Evolutionary conservation across 2,113 vertebrate species (phyloP), one percentile per base, ranked within the genome.

Genomic region (Daboia siamensis): DNA sequence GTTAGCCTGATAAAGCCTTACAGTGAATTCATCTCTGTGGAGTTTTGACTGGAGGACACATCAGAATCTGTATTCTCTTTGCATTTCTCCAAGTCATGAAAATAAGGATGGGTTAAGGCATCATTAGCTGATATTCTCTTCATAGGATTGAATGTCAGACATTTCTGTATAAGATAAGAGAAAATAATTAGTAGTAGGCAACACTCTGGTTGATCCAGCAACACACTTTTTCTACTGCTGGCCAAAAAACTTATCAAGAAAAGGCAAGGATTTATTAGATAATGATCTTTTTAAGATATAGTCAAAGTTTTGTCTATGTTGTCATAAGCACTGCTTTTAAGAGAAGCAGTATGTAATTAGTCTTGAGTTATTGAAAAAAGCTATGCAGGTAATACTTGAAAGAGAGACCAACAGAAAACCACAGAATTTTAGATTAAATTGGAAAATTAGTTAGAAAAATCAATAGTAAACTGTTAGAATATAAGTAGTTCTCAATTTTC

Each of bases 71-170:
- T 95, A 93, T 96, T 99, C 94, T 98, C 98, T 97, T 98, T 99
- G 97, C 96, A 97, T 95, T 98, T 98, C 97, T 99, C 98, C 97
- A 99, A 97, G 46, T 98, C 98, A 51, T 98, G 98, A 97, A 99
- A 99, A 97, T 99, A 99, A 0, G 98, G 97, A 94, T 99, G 99
- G 96, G 98, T 98, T 93, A 99, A 97, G n/a, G 99, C 99, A 91
- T 97, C 97, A 64, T 98, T 99, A 21, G 99, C 99, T 3, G 99
- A 99, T 98, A 99, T 99, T 96, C 99, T 98, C 97, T 99, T 98
- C 96, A 98, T 98, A 91, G 99, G 99, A 94, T 98, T 99, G 97
- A 99, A 99, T 0, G 98, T 98, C 94, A 99, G 97, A 95, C 99
- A 99, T 98, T 99, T 99, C 99, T 99, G 98, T 89, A 97, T 93